Base-by-base conservation (phyloP, 2,888 invertebrate species). In the Lasioglossum lativentre region DNA sequence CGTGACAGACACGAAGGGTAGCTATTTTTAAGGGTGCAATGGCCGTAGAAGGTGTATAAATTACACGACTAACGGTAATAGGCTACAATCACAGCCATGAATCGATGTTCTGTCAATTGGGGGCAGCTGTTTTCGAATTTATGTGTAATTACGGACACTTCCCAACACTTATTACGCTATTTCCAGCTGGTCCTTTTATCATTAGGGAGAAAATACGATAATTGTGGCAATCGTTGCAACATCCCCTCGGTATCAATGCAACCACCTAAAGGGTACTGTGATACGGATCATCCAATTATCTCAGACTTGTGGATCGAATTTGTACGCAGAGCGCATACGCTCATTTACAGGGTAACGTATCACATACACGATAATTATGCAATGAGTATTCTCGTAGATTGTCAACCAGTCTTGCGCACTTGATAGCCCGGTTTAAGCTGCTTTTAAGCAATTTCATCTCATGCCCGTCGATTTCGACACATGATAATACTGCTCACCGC, bases 221-320 rank as follows among this genome's bases (percentile, higher is more conserved):
- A 83, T 80, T 70, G 74, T 38, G 40, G 19, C 5, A 38, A 34
- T 76, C 30, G 63, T 71, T 66, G 6, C 72, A 63, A 40, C 45
- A 72, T 82, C 23, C 73, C 34, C 70, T 19, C 34, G 16, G 45
- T 74, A 81, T 42, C 63, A 38, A 40, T 74, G 59, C 47, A 30
- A 70, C 78, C 74, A 75, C 63, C 80, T 80, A 79, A 80, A 73
- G 75, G 79, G 74, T 66, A 63, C n/a, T 27, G 72, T 73, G 75
- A 78, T 80, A 80, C 78, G 73, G 74, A 88, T 80, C 71, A 73
- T 76, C 72, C 78, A 80, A 86, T 86, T 87, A 86, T 88, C 78
- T 56, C 82, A 76, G 76, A 80, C 78, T 86, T 75, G 80, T 75
- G 63, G 73, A 82, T 79, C 70, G 63, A 71, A 45, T 52, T 70